Percentiles rank a stretch among this genome's conserved stretches.
phyloP scores from a whole-genome alignment of 2,113 vertebrate genomes.

The Tachuris rubrigastra region DNA sequence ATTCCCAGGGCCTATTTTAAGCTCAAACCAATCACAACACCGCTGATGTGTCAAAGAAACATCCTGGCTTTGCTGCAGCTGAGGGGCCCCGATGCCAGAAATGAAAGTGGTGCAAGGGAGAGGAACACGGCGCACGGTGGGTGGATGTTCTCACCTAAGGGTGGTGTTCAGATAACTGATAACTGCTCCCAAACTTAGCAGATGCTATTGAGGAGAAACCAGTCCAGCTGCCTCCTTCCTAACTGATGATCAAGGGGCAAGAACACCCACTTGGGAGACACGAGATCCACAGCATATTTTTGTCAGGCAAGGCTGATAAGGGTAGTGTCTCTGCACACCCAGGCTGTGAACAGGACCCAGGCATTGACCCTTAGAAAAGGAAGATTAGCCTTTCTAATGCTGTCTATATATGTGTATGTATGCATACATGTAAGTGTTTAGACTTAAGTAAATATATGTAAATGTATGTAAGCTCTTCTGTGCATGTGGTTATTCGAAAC shows the following conservation, averaged over 20 bases:
- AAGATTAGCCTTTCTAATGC: neutral
- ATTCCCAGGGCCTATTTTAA: constrained; percentile 63
- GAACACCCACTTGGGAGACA: neutral
- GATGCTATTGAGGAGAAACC: neutral
- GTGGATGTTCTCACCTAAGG: neutral
- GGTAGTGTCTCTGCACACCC: neutral
- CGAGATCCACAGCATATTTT: neutral
- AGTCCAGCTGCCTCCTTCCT: neutral
- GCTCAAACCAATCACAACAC: constrained; percentile 34
- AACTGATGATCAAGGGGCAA: neutral
- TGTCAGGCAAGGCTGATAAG: neutral
- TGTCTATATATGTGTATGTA: accelerated
- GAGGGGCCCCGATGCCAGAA: neutral
- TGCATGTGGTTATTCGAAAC: neutral
- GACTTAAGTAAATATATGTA: neutral
- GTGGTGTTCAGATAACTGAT: neutral
- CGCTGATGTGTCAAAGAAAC: constrained; percentile 46
- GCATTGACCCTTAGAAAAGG: neutral
- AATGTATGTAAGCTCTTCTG: neutral
- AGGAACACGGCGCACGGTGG: accelerated
- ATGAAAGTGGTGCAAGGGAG: neutral
- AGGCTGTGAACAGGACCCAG: neutral
- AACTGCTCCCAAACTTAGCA: neutral
- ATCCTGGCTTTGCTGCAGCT: constrained; percentile 43
- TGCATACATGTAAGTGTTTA: neutral